Evolutionary conservation across 1,140 invertebrate genomes (phyloP).

Genomic region (Elysia chlorotica): DNA sequence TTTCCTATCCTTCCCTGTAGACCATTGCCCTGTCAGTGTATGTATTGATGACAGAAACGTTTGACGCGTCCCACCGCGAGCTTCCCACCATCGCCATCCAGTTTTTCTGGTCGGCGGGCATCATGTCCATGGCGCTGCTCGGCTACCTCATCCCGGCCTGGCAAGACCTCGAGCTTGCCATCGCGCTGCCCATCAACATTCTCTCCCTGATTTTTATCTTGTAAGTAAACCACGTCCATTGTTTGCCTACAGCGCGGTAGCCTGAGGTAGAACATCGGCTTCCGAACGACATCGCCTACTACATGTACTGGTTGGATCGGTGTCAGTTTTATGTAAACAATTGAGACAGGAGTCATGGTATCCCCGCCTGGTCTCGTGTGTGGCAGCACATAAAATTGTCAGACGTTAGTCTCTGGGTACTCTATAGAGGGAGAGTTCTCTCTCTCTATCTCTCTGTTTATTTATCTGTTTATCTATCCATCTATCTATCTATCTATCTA

Average conservation of each 20-base stretch:
- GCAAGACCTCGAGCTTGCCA: conserved; percentile 61
- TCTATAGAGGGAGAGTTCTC: background rate
- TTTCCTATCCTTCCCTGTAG: conserved; percentile 33
- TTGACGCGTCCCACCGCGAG: conserved; percentile 64
- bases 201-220: conserved; percentile 61
- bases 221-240: no score
- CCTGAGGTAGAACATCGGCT: no score
- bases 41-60: conserved; percentile 63
- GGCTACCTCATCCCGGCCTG: conserved; percentile 63
- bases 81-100: conserved; percentile 61
- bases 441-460: conserved; percentile 3
- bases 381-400: no score
- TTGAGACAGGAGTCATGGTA: no score
- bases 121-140: conserved; percentile 58
- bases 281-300: no score
- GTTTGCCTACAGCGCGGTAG: no score
- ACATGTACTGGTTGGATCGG: no score
- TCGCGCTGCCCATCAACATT: conserved; percentile 60
- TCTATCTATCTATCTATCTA: no score
- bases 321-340: no score
- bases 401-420: no score
- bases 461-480: no score
- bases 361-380: no score
- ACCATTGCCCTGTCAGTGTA: conserved; percentile 49
- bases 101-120: conserved; percentile 60